Base-by-base conservation (phyloP, 1,140 invertebrate genomes). In the Metaphire vulgaris region DNA sequence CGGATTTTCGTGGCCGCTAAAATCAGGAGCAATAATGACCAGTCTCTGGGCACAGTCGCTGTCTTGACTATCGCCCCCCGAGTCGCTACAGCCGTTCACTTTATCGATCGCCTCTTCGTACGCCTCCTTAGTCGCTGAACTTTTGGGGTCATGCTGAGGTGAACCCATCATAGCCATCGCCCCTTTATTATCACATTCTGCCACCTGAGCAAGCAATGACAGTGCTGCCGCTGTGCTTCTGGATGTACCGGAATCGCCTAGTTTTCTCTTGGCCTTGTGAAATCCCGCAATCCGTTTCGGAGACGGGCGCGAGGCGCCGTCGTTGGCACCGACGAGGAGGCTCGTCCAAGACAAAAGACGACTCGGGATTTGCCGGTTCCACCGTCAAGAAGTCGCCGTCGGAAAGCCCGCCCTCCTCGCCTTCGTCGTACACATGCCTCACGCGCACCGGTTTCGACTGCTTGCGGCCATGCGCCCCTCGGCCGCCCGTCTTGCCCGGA, bases 361-460 rank as follows among this genome's bases (percentile, higher is more conserved):
- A 33, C 32, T 72, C 67, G 1, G 75, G 75, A 41, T 70, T 33
- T 0, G 75, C 71, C 26, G 75, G 75, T 26, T 72, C 70, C 1
- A 76, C 68, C 1, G 75, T 76, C 12, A 76, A 28, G 29, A 76
- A 31, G 33, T 76, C 69, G 2, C 70, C 75, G 65, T 67, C 64
- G 6, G 68, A 70, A 15, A 72, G 32, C 26, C 56, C 26, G 16
- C 32, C 72, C 6, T n/a, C n/a, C n/a, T 56, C 69, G 21, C 76
- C 76, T 33, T 77, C 70, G 29, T 74, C 72, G 28, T 29, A 65
- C 26, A 75, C 73, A 26, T 78, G 73, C 30, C 71, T 76, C 16
- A 78, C 73, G 67, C 74, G 76, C 30, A 74, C 74, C 2, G 77
- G 77, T 29, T 72, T 69, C 28, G 77, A 33, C 31, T 73, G 66